These are phyloP conservation scores for Ferdinandea cuprea DNA, from an alignment of 2,888 invertebrate genomes.

Conservation along the genomic window DNA sequence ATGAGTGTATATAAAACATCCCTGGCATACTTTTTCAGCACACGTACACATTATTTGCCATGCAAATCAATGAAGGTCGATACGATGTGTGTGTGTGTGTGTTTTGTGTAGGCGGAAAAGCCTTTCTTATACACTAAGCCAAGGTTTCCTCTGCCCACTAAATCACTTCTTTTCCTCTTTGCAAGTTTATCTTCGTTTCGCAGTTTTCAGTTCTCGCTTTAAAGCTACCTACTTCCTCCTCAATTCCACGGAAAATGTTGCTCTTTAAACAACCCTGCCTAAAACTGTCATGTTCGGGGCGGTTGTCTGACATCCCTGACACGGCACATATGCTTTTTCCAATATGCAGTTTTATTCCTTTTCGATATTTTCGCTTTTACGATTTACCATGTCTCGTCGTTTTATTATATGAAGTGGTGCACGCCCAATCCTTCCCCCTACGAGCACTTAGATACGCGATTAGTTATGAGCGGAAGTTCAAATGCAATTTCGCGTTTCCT, in stretches of 20 bases:
- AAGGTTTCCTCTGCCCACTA: constrained; percentile 23
- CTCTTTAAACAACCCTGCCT: not conserved
- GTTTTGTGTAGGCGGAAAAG: not conserved
- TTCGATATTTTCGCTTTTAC: not conserved
- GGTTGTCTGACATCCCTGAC: not conserved
- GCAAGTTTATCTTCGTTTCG: constrained; percentile 4
- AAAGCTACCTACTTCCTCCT: no score
- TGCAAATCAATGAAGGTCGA: constrained; percentile 69
- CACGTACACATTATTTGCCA: constrained; percentile 62
- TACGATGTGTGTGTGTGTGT: constrained; percentile 1
- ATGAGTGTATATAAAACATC: constrained; percentile 34
- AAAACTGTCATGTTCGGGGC: not conserved
- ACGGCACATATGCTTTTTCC: constrained; percentile 6
- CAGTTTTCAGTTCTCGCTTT: no score
- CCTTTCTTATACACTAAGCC: constrained; percentile 14
- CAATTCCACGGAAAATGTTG: not conserved
- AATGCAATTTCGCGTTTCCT: constrained; percentile 20
- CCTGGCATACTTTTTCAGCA: constrained; percentile 62
- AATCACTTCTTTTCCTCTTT: constrained; percentile 47
- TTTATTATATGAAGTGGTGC: not conserved
- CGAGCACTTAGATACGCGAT: not conserved
- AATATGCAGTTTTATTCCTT: not conserved
- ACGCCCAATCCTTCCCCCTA: not conserved
- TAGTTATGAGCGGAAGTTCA: not conserved
- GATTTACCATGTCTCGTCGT: constrained; percentile 41